A percentile compares a stretch with the other conserved stretches of the same genome.
phyloP scores from a whole-genome alignment of 1,140 invertebrate genomes.

The Thaumetopoea pityocampa region DNA sequence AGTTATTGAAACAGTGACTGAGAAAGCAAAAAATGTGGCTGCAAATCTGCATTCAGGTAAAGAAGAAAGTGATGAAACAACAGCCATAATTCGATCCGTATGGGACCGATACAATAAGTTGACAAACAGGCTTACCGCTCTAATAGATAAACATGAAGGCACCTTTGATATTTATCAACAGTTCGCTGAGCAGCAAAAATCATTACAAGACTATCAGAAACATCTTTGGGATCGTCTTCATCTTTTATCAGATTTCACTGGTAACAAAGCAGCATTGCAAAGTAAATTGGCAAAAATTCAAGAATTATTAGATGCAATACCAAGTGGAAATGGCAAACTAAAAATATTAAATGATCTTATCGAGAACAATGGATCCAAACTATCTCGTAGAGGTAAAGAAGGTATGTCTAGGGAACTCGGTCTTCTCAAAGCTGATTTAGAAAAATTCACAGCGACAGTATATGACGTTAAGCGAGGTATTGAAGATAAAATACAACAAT shows the following conservation, averaged over 20 bases:
- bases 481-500: constrained; percentile 91
- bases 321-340: constrained; percentile 84
- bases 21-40: constrained; percentile 86
- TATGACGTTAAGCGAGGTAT: constrained; percentile 86
- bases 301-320: constrained; percentile 85
- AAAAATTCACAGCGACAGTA: constrained; percentile 87
- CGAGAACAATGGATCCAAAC: constrained; percentile 78
- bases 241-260: constrained; percentile 86
- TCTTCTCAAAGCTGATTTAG: constrained; percentile 86
- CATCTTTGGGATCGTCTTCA: constrained; percentile 89
- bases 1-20: constrained; percentile 91
- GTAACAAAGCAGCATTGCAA: constrained; percentile 86
- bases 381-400: constrained; percentile 87
- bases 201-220: constrained; percentile 91
- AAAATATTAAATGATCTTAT: constrained; percentile 83
- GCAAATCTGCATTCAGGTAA: constrained; percentile 77
- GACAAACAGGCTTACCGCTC: constrained; percentile 54
- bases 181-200: constrained; percentile 90
- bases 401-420: constrained; percentile 86
- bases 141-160: constrained; percentile 81
- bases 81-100: constrained; percentile 81
- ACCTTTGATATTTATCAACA: constrained; percentile 87
- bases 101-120: constrained; percentile 87
- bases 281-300: constrained; percentile 84
- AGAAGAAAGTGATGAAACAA: constrained; percentile 78